phyloP scores from a whole-genome alignment of 2,113 vertebrate genomes.

The Parotia lawesii region DNA sequence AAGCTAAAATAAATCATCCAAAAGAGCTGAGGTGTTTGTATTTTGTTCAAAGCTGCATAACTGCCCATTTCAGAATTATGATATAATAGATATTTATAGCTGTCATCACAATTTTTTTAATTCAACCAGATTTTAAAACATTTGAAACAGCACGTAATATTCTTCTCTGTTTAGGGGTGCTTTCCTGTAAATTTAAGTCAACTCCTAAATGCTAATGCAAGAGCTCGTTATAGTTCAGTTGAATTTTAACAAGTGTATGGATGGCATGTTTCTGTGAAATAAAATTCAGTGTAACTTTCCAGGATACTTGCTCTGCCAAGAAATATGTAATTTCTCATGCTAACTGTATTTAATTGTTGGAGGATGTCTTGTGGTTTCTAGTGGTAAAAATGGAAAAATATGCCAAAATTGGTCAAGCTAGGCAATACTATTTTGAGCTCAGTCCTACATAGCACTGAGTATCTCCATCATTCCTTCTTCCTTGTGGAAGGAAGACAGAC shows the following conservation, averaged over 20 bases:
- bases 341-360: constrained; percentile 28
- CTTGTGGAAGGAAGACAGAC: not conserved
- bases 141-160: not conserved
- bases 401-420: not conserved
- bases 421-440: not conserved
- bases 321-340: constrained; percentile 62
- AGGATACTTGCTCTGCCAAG: constrained; percentile 55
- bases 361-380: constrained; percentile 22
- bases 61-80: constrained; percentile 21
- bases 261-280: constrained; percentile 41
- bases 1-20: constrained; percentile 14
- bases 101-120: not conserved
- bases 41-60: constrained; percentile 47
- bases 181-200: constrained; percentile 41
- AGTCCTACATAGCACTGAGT: not conserved
- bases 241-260: constrained; percentile 70
- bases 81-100: constrained; percentile 13
- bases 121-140: not conserved
- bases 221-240: constrained; percentile 54
- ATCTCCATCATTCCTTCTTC: not conserved
- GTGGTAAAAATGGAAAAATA: constrained; percentile 4
- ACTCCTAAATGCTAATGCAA: constrained; percentile 58
- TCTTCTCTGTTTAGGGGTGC: not conserved
- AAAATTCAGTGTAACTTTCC: constrained; percentile 59
- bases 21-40: constrained; percentile 32